Percentiles rank a stretch among this genome's conserved stretches.
Conservation (phyloP, 1,140 invertebrate genomes). For the Plodia interpunctella region DNA sequence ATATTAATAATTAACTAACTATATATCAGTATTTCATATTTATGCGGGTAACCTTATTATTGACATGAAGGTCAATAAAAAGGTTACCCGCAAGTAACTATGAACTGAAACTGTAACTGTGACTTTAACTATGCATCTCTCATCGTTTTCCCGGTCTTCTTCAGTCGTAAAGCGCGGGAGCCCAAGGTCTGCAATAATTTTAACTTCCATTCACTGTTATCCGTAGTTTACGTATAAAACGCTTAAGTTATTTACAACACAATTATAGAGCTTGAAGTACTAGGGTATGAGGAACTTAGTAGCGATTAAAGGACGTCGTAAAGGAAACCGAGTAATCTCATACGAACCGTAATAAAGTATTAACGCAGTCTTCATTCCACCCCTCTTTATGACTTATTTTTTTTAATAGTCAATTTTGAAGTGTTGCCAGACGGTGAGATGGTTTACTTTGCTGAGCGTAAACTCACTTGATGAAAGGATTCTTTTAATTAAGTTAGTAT, state of each 20-base stretch:
- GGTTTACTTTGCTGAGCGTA: not conserved
- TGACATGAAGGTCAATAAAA: too few relatives aligned
- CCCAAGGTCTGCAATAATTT: too few relatives aligned
- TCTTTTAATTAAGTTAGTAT: too few relatives aligned
- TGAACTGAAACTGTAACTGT: too few relatives aligned
- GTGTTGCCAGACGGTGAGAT: not conserved
- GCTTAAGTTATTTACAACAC: conserved; percentile 7
- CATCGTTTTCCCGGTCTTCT: too few relatives aligned
- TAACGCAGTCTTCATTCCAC: conserved; percentile 32
- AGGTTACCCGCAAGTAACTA: too few relatives aligned
- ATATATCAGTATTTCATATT: too few relatives aligned
- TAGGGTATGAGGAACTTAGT: conserved; percentile 29
- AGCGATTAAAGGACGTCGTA: conserved; percentile 58
- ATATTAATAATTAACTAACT: too few relatives aligned
- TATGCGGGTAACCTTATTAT: too few relatives aligned
- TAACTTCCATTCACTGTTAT: not conserved
- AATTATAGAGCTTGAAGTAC: conserved; percentile 5
- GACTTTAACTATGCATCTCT: too few relatives aligned
- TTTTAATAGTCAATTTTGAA: conserved; percentile 9
- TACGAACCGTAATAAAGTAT: conserved; percentile 55
- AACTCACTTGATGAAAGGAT: too few relatives aligned
- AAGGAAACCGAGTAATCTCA: conserved; percentile 49
- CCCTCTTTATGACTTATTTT: conserved; percentile 13
- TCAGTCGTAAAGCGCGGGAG: too few relatives aligned
- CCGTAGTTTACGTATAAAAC: not conserved